These are phyloP conservation scores for Bembecia ichneumoniformis DNA, from an alignment of 2,888 invertebrate genomes.

Conservation along the genomic window DNA sequence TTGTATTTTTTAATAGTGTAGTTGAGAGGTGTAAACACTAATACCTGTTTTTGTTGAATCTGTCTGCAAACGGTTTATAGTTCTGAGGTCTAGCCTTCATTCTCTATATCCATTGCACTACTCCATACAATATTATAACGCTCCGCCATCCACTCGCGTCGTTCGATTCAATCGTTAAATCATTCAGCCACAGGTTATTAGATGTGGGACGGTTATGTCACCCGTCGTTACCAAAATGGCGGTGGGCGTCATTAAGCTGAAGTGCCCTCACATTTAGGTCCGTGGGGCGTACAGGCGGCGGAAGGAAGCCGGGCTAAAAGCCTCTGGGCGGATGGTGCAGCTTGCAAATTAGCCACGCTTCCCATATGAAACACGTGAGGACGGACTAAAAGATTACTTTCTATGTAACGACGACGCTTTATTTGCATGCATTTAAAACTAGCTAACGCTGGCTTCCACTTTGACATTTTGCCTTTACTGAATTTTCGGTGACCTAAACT, in stretches of 20 bases:
- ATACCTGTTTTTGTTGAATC: too few species aligned
- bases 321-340: constrained; percentile 38
- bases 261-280: constrained; percentile 48
- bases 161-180: constrained; percentile 1
- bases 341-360: constrained; percentile 59
- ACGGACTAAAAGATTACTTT: constrained; percentile 51
- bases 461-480: constrained; percentile 11
- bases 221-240: constrained; percentile 48
- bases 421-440: constrained; percentile 25
- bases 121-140: too few species aligned
- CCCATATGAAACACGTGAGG: constrained; percentile 46
- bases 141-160: too few species aligned
- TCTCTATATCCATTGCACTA: too few species aligned
- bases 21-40: too few species aligned
- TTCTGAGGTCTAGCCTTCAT: too few species aligned
- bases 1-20: too few species aligned
- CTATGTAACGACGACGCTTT: constrained; percentile 21
- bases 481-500: constrained; percentile 9
- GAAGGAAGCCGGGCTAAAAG: constrained; percentile 61
- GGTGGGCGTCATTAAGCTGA: constrained; percentile 56
- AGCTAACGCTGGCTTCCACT: constrained; percentile 4
- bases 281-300: constrained; percentile 49
- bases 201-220: constrained; percentile 10
- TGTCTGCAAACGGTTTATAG: too few species aligned
- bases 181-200: constrained; percentile 6